Percentiles rank a stretch among this genome's conserved stretches.
Conservation (phyloP, 2,888 invertebrate genomes). For the Drosophila putrida region DNA sequence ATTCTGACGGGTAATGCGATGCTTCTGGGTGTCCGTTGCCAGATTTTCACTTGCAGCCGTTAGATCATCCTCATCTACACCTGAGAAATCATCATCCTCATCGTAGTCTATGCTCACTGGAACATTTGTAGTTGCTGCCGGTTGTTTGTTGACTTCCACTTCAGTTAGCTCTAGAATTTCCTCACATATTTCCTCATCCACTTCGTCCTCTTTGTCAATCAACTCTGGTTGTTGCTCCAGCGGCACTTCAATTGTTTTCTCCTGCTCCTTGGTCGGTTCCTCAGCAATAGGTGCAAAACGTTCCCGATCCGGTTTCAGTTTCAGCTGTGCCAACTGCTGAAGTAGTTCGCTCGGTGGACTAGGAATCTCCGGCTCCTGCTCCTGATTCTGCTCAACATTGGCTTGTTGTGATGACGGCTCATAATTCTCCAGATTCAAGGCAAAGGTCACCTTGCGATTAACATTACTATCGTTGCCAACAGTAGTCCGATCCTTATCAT, state of each 20-base stretch:
- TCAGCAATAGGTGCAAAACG: slow-evolving; percentile 54
- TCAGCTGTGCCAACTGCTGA: slow-evolving; percentile 55
- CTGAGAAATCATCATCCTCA: slow-evolving; percentile 68
- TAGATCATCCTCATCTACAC: slow-evolving; percentile 67
- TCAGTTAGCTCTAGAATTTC: slow-evolving; percentile 76
- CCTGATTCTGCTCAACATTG: background rate
- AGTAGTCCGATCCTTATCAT: slow-evolving; percentile 14
- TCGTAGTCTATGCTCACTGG: slow-evolving; percentile 42
- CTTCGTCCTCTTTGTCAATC: background rate
- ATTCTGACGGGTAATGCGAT: slow-evolving; percentile 61
- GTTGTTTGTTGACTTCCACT: slow-evolving; percentile 5
- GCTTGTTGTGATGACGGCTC: slow-evolving; percentile 81
- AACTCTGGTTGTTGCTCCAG: background rate
- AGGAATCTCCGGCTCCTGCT: slow-evolving; percentile 20
- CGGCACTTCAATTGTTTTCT: slow-evolving; percentile 21
- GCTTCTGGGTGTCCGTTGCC: slow-evolving; percentile 21
- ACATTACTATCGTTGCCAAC: background rate
- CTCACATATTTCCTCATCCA: slow-evolving; percentile 83
- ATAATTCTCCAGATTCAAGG: slow-evolving; percentile 86
- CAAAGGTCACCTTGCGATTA: slow-evolving; percentile 86
- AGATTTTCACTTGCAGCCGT: slow-evolving; percentile 34
- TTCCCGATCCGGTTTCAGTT: slow-evolving; percentile 45
- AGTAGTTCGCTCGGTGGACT: slow-evolving; percentile 60
- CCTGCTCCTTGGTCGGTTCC: slow-evolving; percentile 45
- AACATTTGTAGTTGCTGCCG: slow-evolving; percentile 15